phyloP scores from a whole-genome alignment of 2,888 invertebrate genomes.

The Chirona hameri region DNA sequence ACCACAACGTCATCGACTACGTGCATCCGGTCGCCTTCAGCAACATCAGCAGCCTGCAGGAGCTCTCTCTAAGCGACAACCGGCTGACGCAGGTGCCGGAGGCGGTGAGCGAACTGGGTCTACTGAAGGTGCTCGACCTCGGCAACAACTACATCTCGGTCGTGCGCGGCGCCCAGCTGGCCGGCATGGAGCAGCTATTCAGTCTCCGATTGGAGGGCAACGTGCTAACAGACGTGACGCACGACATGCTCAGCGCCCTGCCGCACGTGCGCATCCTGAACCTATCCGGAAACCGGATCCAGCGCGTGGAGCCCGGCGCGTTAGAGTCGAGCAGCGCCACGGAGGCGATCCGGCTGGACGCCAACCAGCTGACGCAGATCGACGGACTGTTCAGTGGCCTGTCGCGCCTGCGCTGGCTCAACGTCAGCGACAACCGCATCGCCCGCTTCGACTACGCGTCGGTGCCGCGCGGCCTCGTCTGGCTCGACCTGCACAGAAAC shows the following conservation, averaged over 20 bases:
- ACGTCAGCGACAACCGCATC: slow-evolving; percentile 78
- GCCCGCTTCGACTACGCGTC: slow-evolving; percentile 81
- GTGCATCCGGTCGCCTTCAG: slow-evolving; percentile 70
- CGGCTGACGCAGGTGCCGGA: slow-evolving; percentile 55
- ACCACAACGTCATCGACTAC: slow-evolving; percentile 71
- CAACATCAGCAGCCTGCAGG: slow-evolving; percentile 74
- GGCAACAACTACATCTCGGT: neutral
- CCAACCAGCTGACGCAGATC: slow-evolving; percentile 74
- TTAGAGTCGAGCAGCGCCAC: neutral
- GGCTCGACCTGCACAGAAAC: slow-evolving; percentile 80
- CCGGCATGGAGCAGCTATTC: slow-evolving; percentile 69
- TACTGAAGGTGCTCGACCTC: neutral
- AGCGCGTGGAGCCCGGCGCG: neutral
- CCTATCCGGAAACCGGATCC: neutral
- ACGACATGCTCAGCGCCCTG: slow-evolving; percentile 50
- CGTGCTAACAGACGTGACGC: slow-evolving; percentile 62
- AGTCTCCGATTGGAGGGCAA: slow-evolving; percentile 72
- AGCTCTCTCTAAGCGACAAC: slow-evolving; percentile 77
- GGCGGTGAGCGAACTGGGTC: neutral
- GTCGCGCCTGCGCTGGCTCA: slow-evolving; percentile 76
- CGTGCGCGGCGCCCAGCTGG: neutral
- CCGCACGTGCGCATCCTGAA: neutral
- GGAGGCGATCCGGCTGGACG: slow-evolving; percentile 63
- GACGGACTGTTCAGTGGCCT: slow-evolving; percentile 73
- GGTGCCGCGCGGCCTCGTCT: slow-evolving; percentile 78